Evolutionary conservation across 1,140 invertebrate species (phyloP).

Genomic region (Homarus americanus): DNA sequence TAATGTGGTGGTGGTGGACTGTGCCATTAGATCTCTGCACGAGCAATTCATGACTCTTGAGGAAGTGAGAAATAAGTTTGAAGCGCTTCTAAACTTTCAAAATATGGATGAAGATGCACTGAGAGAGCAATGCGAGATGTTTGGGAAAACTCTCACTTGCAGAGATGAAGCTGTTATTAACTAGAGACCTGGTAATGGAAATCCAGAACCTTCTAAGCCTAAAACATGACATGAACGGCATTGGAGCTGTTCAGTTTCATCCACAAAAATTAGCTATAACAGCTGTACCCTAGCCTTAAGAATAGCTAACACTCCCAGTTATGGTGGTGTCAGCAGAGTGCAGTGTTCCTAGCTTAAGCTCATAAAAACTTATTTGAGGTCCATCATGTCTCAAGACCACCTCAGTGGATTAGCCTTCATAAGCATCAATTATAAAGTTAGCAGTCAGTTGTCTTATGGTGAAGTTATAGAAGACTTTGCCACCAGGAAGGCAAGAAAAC

Average conservation of each 20-base stretch:
- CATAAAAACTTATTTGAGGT: no score
- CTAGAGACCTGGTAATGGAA: neutral
- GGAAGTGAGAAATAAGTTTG: neutral
- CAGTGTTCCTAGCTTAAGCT: neutral
- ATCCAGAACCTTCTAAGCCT: neutral
- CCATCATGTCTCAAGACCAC: constrained; percentile 4
- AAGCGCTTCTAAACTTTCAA: neutral
- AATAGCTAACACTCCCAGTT: neutral
- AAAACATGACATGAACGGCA: neutral
- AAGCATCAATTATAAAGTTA: neutral
- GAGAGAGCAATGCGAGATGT: neutral
- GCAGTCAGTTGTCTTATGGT: neutral
- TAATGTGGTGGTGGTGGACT: constrained; percentile 23
- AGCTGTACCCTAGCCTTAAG: neutral
- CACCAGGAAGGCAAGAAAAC: no score
- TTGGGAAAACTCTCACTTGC: neutral
- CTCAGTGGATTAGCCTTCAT: constrained; percentile 6
- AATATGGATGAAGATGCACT: no score
- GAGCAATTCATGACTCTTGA: neutral
- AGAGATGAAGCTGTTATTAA: neutral
- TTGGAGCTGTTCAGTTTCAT: neutral
- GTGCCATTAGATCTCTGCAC: neutral
- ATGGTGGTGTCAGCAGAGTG: neutral
- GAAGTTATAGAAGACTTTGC: neutral
- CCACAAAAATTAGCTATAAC: neutral